Evolutionary conservation across 37 sponge, comb jelly and placozoan genomes (phyloP), one percentile per base, ranked within the genome.

Genomic region (Agelas oroides): DNA sequence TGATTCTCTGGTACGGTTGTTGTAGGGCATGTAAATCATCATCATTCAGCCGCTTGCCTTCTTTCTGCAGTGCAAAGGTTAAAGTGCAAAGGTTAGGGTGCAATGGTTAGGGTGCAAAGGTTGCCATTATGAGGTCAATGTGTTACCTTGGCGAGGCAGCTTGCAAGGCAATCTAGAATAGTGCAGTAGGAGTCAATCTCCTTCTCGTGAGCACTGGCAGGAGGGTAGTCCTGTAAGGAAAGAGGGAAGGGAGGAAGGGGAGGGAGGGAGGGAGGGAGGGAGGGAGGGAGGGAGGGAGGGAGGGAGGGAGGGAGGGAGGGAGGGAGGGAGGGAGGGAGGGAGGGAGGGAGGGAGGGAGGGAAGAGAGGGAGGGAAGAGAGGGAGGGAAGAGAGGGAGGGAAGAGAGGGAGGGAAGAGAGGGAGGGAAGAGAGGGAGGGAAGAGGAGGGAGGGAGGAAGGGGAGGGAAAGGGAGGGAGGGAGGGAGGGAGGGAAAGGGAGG

Each of bases 21-120:
- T 81, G 85, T 2, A 92, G 72, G 33, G 84, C 70, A 19, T 84
- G 85, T 0, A 92, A 27, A 36, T 92, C 93, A 6, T 84, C 88
- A 46, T 80, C 68, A 11, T 73, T 77, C 61, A 83, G 55, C 6
- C 75, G 34, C 20, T 59, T n/a, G 40, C 69, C 78, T 21, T 54
- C 61, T 37, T 41, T 12, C 90, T 82, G 55, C 46, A 46, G 8
- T 46, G 46, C 3, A 3, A 46, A 12, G 46, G 8, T 46, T 8
- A 46, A 3, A 46, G 46, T 3, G 3, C 46, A 46, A 46, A 46
- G 46, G 46, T 46, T n/a, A n/a, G n/a, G n/a, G 8, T 46, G 46
- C 3, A 3, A 46, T 46, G 46, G 8, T 46, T 8, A 46, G 6
- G 8, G 46, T 3, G 3, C 46, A 46, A 46, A 46, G 46, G 46